Percentiles rank a stretch among this genome's conserved stretches.
Conservation (phyloP, 2,888 invertebrate genomes). For the Stenodera caucasica region DNA sequence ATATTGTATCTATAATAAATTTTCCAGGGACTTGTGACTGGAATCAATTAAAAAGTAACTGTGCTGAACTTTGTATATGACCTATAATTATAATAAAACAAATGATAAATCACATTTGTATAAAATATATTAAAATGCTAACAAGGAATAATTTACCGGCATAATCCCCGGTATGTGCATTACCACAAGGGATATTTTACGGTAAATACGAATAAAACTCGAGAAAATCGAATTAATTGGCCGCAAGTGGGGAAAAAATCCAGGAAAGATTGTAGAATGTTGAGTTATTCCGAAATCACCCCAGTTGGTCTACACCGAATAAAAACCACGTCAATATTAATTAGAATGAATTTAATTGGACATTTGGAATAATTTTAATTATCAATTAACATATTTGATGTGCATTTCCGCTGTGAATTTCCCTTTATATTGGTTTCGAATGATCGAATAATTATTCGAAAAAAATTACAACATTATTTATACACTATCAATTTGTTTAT, state of each 20-base stretch:
- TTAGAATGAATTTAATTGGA: constrained; percentile 24
- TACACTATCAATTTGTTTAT: constrained; percentile 16
- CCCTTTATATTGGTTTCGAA: not conserved
- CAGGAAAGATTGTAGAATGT: too few species aligned
- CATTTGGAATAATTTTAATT: constrained; percentile 25
- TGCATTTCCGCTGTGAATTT: constrained; percentile 15
- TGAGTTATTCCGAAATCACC: not conserved
- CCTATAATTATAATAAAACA: constrained; percentile 35
- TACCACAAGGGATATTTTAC: constrained; percentile 37
- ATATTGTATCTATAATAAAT: not conserved
- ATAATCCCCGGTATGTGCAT: constrained; percentile 26
- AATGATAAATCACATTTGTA: constrained; percentile 33
- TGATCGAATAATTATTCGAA: not conserved
- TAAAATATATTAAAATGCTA: constrained; percentile 31
- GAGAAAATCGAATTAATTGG: too few species aligned
- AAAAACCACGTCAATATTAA: constrained; percentile 13
- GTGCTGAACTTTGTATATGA: constrained; percentile 24
- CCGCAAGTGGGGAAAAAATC: too few species aligned
- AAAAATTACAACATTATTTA: not conserved
- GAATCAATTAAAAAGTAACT: constrained; percentile 33
- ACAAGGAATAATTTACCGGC: constrained; percentile 35
- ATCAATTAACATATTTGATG: constrained; percentile 24
- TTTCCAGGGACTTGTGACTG: not conserved
- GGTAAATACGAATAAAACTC: too few species aligned
- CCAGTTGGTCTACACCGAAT: not conserved